A percentile compares a stretch with the other conserved stretches of the same genome.
Evolutionary conservation across 2,888 invertebrate species (phyloP).

Genomic region (Tipula helvola): DNA sequence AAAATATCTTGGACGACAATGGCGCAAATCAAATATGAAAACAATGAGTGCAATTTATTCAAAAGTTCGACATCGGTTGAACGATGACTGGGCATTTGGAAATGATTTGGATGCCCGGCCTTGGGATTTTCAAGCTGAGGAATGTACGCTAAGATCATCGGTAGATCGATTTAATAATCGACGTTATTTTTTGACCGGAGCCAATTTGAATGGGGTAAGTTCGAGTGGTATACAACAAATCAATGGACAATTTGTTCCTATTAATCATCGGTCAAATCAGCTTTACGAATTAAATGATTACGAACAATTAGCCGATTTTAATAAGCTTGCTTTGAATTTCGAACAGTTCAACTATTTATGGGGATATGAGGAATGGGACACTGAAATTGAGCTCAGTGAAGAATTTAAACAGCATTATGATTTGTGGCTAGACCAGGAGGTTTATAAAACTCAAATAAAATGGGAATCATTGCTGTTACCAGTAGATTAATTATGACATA

Average conservation of each 20-base stretch:
- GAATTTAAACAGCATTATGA: constrained; percentile 91
- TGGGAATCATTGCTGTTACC: constrained; percentile 44
- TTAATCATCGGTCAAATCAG: not conserved
- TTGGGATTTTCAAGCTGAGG: constrained; percentile 97
- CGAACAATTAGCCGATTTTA: constrained; percentile 13
- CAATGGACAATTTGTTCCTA: not conserved
- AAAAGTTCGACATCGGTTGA: constrained; percentile 88
- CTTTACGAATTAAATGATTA: constrained; percentile 12
- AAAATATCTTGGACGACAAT: constrained; percentile 95
- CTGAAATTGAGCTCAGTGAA: constrained; percentile 62
- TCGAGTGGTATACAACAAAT: not conserved
- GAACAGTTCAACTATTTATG: constrained; percentile 22
- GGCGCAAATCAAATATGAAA: constrained; percentile 99
- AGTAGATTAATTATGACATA: not conserved
- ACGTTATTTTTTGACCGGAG: constrained; percentile 49
- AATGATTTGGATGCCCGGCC: constrained; percentile 96
- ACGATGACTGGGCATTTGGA: constrained; percentile 99
- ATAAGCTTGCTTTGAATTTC: constrained; percentile 19
- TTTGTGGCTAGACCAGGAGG: constrained; percentile 92
- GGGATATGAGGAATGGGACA: constrained; percentile 35
- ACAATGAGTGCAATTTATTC: constrained; percentile 98
- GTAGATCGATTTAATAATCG: constrained; percentile 95
- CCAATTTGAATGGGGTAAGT: constrained; percentile 9
- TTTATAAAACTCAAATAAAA: constrained; percentile 73
- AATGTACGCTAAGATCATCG: constrained; percentile 82